Percentiles rank a stretch among this genome's conserved stretches.
These are phyloP conservation scores for Micromussa lordhowensis DNA, from an alignment of 92 coral and sea anemone species.

Conservation along the genomic window DNA sequence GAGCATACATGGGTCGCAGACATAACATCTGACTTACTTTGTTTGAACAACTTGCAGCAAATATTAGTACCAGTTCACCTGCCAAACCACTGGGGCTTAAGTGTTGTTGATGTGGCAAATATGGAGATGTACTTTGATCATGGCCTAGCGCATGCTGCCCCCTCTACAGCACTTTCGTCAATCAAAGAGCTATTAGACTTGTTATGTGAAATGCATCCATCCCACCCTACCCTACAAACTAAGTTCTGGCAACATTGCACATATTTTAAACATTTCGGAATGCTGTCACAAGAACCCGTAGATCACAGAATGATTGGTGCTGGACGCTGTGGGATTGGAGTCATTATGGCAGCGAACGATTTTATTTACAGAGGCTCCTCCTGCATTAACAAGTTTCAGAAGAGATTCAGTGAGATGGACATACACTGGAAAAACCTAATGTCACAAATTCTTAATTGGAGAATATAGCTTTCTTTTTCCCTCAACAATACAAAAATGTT, in stretches of 20 bases:
- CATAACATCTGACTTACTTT: neutral
- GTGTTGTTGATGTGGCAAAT: constrained; percentile 30
- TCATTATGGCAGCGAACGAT: constrained; percentile 57
- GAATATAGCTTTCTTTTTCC: neutral
- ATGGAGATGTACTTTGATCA: constrained; percentile 44
- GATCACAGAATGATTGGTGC: constrained; percentile 33
- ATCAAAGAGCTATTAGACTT: constrained; percentile 22
- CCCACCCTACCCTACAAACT: constrained; percentile 34
- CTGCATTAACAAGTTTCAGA: constrained; percentile 25
- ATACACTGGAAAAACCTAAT: constrained; percentile 30
- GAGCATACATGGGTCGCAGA: neutral
- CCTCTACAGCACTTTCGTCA: constrained; percentile 17
- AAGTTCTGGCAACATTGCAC: constrained; percentile 33
- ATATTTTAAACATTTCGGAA: constrained; percentile 41
- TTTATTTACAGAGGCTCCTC: neutral
- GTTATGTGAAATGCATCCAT: constrained; percentile 22
- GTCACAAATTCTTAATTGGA: constrained; percentile 51
- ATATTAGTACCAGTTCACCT: constrained; percentile 51
- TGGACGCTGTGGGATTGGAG: constrained; percentile 50
- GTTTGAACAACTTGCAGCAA: constrained; percentile 5
- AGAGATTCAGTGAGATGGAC: constrained; percentile 37
- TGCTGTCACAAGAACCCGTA: constrained; percentile 43
- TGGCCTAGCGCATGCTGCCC: constrained; percentile 29
- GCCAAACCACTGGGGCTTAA: constrained; percentile 56
- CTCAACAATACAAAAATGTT: too few relatives aligned